phyloP scores from a whole-genome alignment of 2,113 vertebrate genomes.

The Deroptyus accipitrinus region DNA sequence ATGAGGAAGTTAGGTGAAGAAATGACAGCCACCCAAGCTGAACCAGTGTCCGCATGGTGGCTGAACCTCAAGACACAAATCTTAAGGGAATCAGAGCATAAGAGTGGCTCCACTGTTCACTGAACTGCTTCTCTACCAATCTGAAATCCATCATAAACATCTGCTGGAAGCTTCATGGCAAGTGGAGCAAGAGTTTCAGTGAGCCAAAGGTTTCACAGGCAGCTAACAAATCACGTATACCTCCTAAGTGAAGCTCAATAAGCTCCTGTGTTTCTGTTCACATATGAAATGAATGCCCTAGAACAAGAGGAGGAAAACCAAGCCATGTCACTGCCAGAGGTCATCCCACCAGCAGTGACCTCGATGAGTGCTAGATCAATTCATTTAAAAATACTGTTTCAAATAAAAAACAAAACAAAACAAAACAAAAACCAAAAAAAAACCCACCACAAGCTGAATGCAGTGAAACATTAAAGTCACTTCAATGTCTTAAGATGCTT shows the following conservation, averaged over 20 bases:
- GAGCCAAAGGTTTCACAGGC: background rate
- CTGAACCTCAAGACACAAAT: slow-evolving; percentile 7
- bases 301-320: background rate
- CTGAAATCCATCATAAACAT: slow-evolving; percentile 15
- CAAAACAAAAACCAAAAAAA: background rate
- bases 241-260: background rate
- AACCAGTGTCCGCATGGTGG: background rate
- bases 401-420: background rate
- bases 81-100: background rate
- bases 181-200: background rate
- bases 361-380: background rate
- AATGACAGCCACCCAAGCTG: background rate
- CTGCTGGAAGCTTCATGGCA: background rate
- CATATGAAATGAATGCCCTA: background rate
- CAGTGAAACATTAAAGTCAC: background rate
- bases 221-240: background rate
- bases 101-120: background rate
- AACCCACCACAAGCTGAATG: background rate
- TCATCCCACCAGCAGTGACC: background rate
- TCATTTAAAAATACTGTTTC: background rate
- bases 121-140: background rate
- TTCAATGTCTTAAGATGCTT: background rate
- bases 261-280: background rate
- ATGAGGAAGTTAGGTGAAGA: background rate
- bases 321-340: background rate